Evolutionary conservation across 2,113 vertebrate species (phyloP).

Genomic region (Antennarius striatus): DNA sequence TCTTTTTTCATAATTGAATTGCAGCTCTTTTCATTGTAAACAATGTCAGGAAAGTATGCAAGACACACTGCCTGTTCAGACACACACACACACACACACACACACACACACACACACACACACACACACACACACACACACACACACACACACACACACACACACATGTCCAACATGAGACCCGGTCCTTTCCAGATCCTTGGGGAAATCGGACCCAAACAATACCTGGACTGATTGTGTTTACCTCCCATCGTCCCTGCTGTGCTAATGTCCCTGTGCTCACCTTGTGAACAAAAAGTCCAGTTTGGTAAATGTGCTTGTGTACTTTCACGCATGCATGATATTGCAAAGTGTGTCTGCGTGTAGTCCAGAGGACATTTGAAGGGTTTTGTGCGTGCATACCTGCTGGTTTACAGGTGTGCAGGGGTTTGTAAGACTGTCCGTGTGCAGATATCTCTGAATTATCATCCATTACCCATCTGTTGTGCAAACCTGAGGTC

Average conservation of each 20-base stretch:
- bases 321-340: constrained; percentile 25
- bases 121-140: constrained; percentile 30
- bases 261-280: constrained; percentile 16
- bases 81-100: constrained; percentile 18
- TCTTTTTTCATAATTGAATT: constrained; percentile 46
- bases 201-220: constrained; percentile 54
- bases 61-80: constrained; percentile 18
- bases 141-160: constrained; percentile 8
- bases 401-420: constrained; percentile 58
- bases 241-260: constrained; percentile 50
- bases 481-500: constrained; percentile 57
- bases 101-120: constrained; percentile 8
- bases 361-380: constrained; percentile 43
- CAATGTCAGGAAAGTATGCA: constrained; percentile 61
- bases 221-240: constrained; percentile 56
- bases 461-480: constrained; percentile 54
- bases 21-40: constrained; percentile 56
- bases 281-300: constrained; percentile 21
- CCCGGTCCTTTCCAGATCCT: constrained; percentile 20
- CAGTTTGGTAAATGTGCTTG: constrained; percentile 10
- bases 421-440: constrained; percentile 26
- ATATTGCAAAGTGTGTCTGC: constrained; percentile 14
- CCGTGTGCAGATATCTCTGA: constrained; percentile 34
- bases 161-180: constrained; percentile 24
- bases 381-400: constrained; percentile 48